Conservation (phyloP, 2,888 invertebrate genomes). For the Epinotia ramella region DNA sequence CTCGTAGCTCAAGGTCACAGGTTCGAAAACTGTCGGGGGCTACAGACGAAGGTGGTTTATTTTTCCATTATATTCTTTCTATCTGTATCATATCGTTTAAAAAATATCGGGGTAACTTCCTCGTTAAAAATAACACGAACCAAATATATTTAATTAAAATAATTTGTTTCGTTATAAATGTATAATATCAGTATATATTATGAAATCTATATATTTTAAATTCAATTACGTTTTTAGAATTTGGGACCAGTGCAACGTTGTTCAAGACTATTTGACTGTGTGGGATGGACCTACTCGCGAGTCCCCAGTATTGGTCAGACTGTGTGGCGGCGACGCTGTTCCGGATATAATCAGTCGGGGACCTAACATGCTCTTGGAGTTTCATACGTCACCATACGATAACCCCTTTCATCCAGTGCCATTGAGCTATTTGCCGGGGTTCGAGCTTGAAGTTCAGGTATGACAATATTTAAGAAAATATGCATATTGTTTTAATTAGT, state of each 20-base stretch:
- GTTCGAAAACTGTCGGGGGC: no score
- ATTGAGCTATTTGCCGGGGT: constrained; percentile 91
- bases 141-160: no score
- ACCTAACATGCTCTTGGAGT: constrained; percentile 91
- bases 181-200: no score
- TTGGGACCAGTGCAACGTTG: constrained; percentile 93
- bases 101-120: no score
- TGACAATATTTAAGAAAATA: constrained; percentile 49
- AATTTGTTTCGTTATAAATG: no score
- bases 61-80: no score
- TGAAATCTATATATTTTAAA: no score
- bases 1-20: no score
- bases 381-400: constrained; percentile 92
- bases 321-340: constrained; percentile 93
- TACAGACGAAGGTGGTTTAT: no score
- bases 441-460: constrained; percentile 93
- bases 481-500: no score
- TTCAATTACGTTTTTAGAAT: constrained; percentile 80
- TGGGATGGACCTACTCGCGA: constrained; percentile 90
- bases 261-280: constrained; percentile 92
- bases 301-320: constrained; percentile 90
- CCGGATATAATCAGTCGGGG: constrained; percentile 92
- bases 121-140: no score
- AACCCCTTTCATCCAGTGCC: constrained; percentile 93
- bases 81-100: no score